Percentiles rank a stretch among this genome's conserved stretches.
phyloP scores from a whole-genome alignment of 2,113 vertebrate species.

The Leptobrachium leishanense region DNA sequence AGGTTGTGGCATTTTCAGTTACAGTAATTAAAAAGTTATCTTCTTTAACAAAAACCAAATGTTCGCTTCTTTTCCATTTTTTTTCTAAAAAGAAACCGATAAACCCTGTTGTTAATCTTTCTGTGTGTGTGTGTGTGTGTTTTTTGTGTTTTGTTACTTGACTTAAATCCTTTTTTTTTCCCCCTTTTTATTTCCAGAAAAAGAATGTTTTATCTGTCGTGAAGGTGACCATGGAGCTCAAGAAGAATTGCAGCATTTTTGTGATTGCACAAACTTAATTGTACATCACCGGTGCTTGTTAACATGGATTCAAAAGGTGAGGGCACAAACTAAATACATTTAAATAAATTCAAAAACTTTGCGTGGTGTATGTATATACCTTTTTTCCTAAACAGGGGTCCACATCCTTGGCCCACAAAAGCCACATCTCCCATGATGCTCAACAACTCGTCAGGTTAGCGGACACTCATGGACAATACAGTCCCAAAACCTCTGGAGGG shows the following conservation, averaged over 20 bases:
- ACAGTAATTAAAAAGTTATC: constrained; percentile 75
- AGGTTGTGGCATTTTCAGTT: constrained; percentile 71
- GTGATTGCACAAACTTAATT: constrained; percentile 67
- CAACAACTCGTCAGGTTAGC: too few relatives aligned
- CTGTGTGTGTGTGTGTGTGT: too few relatives aligned
- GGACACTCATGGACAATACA: too few relatives aligned
- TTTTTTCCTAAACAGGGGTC: too few relatives aligned
- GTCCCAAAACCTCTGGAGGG: too few relatives aligned
- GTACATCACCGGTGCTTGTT: constrained; percentile 64
- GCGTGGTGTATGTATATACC: too few relatives aligned
- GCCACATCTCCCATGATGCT: too few relatives aligned
- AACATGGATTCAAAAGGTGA: constrained; percentile 67
- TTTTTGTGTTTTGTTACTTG: too few relatives aligned
- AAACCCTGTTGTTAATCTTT: constrained; percentile 23
- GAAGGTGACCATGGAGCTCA: constrained; percentile 67
- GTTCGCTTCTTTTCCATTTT: too few relatives aligned
- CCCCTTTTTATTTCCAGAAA: constrained; percentile 78
- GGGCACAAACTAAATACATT: too few relatives aligned
- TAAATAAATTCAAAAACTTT: too few relatives aligned
- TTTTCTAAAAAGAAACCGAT: constrained; percentile 5
- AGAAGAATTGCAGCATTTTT: constrained; percentile 68
- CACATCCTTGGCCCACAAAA: too few relatives aligned
- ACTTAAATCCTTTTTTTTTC: constrained; percentile 70
- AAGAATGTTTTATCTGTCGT: constrained; percentile 80
- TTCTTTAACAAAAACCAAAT: constrained; percentile 76